Base-by-base conservation (phyloP, 2,888 invertebrate species). In the Bruchidius siliquastri region DNA sequence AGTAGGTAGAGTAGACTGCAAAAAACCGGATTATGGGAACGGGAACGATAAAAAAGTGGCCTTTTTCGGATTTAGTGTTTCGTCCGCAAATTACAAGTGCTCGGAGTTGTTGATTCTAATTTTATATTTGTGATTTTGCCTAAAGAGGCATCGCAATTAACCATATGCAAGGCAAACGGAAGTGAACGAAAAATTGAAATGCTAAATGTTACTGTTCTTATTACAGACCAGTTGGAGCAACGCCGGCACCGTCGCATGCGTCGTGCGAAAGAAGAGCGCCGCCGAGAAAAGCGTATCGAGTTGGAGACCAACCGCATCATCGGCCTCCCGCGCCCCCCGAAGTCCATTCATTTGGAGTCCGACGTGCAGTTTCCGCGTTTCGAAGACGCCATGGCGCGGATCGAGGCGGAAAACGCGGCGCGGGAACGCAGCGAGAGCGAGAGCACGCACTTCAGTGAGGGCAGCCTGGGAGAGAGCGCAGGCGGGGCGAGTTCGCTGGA, bases 281-380 rank as follows among this genome's bases (percentile, higher is more conserved):
- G 92, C 49, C 90, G 94, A 2, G 96, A 96, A 83, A 92, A 92
- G 77, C 91, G 92, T n/a, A 92, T 93, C 76, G 91, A 90, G 73
- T 91, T 90, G 77, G 91, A 93, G 78, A 93, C 94, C 86, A 90
- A 94, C 86, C 88, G 91, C 82, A 87, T 89, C 84, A 89, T 94
- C 91, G 92, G 95, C 81, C 87, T 91, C 88, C 87, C 91, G 84
- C 49, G 49, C 10, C 85, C 91, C 73, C 83, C 89, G 80, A 84
- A 90, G 68, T 87, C 90, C 30, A 88, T 92, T 66, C 91, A 92
- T 80, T 89, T 95, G 73, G 91, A 92, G 81, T 91, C 86, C n/a
- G 88, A 84, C 81, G 88, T 84, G 84, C 91, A 90, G 86, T 92
- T 88, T 85, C 78, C 78, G 2, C 49, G 49, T 13, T 49, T 49